phyloP scores from a whole-genome alignment of 2,113 vertebrate genomes.

The Onychostruthus taczanowskii region DNA sequence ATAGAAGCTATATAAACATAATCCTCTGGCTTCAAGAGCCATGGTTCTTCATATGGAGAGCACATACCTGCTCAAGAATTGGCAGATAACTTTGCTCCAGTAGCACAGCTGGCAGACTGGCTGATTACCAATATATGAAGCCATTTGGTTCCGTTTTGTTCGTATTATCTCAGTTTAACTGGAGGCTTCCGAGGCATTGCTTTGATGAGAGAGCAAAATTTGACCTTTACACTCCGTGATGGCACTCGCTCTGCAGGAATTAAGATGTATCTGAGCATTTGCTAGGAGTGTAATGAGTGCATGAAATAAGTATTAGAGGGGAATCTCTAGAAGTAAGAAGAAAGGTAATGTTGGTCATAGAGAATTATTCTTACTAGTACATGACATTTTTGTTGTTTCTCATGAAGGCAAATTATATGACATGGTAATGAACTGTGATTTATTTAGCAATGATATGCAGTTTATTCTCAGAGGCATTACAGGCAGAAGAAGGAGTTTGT shows the following conservation, averaged over 20 bases:
- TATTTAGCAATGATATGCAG: background rate
- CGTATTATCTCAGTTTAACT: background rate
- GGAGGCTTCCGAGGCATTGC: background rate
- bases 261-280: background rate
- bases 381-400: background rate
- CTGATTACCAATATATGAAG: background rate
- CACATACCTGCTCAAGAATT: background rate
- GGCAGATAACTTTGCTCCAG: background rate
- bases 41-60: background rate
- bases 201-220: background rate
- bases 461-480: background rate
- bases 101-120: background rate
- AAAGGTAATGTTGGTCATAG: background rate
- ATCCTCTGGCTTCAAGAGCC: background rate
- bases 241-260: background rate
- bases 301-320: background rate
- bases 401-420: background rate
- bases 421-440: background rate
- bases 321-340: background rate
- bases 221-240: background rate
- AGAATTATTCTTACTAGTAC: background rate
- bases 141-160: background rate
- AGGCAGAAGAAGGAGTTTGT: background rate
- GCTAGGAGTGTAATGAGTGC: background rate
- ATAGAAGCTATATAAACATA: background rate